Base-by-base conservation (phyloP, 2,113 vertebrate species). In the Cololabis saira region DNA sequence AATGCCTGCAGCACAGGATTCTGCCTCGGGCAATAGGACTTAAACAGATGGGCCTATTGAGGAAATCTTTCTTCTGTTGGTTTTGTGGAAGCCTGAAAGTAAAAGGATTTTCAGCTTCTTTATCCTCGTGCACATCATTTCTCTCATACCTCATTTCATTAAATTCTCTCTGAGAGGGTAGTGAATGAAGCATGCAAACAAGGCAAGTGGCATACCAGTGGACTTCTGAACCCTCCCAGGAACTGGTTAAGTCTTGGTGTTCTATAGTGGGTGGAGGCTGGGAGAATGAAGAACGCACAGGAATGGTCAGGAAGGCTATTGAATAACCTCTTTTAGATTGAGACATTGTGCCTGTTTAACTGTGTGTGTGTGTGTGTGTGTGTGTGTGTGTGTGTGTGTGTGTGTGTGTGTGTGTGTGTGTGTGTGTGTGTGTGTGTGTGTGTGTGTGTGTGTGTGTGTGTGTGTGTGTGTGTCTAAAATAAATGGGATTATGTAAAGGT, bases 301-400 rank as follows among this genome's bases (percentile, higher is more conserved):
- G 54, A 81, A 67, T 22, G 53, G 74, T 65, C 68, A 69, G 63
- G 81, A 55, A 83, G 54, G 47, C 40, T 0, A 5, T 48, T 88
- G 67, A 79, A 83, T 74, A 53, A 74, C 71, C 44, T 40, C 52
- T n/a, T n/a, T n/a, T 19, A 47, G 80, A 86, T 84, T 80, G 73
- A 87, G 77, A 75, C 58, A 67, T 78, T 74, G 17, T 71, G 54
- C 33, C n/a, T 76, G 33, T 37, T 37, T 37, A 11, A 37, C 33
- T 2, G 24, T 27, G 24, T 27, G 24, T 27, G 24, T 27, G 24
- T 27, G 24, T 27, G 24, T 27, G 24, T 27, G 24, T 27, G 24
- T 27, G 24, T 27, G 24, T 27, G 24, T 27, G 24, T 27, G 24
- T 27, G 24, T 27, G 24, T 27, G 24, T 27, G 24, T 27, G 24